Conservation (phyloP, 2,113 vertebrate genomes). For the Rhinolophus ferrumequinum region DNA sequence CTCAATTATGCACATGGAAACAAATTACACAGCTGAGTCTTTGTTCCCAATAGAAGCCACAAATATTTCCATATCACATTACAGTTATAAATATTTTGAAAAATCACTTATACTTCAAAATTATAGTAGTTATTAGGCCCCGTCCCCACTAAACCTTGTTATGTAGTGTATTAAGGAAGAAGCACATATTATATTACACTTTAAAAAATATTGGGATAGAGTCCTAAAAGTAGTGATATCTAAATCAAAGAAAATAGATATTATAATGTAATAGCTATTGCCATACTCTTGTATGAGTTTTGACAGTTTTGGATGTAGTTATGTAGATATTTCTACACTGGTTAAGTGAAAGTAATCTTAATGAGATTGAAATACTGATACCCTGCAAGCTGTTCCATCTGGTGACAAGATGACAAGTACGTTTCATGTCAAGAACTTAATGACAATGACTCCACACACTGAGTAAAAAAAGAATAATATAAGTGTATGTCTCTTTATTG, state of each 20-base stretch:
- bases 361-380: not conserved
- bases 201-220: not conserved
- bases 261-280: not conserved
- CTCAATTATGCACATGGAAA: not conserved
- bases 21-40: not conserved
- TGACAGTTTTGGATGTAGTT: not conserved
- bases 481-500: not conserved
- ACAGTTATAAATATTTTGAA: not conserved
- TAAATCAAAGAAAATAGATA: conserved; percentile 9
- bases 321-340: not conserved
- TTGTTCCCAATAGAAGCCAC: not conserved
- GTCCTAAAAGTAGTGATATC: not conserved
- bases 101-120: not conserved
- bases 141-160: not conserved
- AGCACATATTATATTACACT: not conserved
- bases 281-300: not conserved
- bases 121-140: not conserved
- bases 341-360: conserved; percentile 14
- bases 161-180: not conserved
- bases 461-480: not conserved
- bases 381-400: not conserved
- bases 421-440: not conserved
- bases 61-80: not conserved
- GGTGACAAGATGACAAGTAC: not conserved
- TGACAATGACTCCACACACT: not conserved